These are phyloP conservation scores for Drosophila pseudoobscura DNA, from an alignment of 1,140 invertebrate genomes.

Conservation along the genomic window DNA sequence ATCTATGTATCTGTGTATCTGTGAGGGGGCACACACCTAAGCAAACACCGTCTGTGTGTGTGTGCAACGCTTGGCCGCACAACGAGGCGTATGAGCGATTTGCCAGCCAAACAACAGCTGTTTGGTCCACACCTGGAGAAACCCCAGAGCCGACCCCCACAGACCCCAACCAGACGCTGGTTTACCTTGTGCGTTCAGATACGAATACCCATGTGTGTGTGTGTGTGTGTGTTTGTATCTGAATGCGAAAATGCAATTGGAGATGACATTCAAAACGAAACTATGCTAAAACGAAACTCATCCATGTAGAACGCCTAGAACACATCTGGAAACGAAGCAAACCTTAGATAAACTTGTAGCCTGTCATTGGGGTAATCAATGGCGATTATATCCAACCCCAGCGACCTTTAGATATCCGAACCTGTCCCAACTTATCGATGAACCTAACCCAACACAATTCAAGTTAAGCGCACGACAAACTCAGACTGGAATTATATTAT, in stretches of 20 bases:
- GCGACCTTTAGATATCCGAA: too few relatives aligned
- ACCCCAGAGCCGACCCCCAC: conserved; percentile 21
- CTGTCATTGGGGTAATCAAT: too few relatives aligned
- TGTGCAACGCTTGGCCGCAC: conserved; percentile 71
- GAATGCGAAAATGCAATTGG: conserved; percentile 26
- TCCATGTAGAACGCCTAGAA: too few relatives aligned
- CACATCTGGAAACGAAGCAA: too few relatives aligned
- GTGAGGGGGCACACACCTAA: conserved; percentile 31
- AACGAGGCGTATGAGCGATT: conserved; percentile 76
- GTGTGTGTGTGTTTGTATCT: too few relatives aligned
- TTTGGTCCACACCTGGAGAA: conserved; percentile 15
- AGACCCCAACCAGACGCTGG: conserved; percentile 22
- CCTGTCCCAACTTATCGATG: too few relatives aligned
- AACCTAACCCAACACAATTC: too few relatives aligned
- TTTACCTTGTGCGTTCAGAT: conserved; percentile 44
- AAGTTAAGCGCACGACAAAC: too few relatives aligned
- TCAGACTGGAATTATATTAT: too few relatives aligned
- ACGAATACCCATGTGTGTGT: background rate
- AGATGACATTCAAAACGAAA: conserved; percentile 38
- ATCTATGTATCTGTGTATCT: conserved; percentile 36
- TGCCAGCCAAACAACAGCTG: conserved; percentile 65
- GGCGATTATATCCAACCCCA: too few relatives aligned
- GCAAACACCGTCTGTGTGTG: conserved; percentile 25
- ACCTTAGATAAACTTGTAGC: too few relatives aligned
- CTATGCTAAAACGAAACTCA: too few relatives aligned